Percentiles rank a stretch among this genome's conserved stretches.
Evolutionary conservation across 2,797 vertebrate species (phyloP).

Genomic region (Merluccius polli): DNA sequence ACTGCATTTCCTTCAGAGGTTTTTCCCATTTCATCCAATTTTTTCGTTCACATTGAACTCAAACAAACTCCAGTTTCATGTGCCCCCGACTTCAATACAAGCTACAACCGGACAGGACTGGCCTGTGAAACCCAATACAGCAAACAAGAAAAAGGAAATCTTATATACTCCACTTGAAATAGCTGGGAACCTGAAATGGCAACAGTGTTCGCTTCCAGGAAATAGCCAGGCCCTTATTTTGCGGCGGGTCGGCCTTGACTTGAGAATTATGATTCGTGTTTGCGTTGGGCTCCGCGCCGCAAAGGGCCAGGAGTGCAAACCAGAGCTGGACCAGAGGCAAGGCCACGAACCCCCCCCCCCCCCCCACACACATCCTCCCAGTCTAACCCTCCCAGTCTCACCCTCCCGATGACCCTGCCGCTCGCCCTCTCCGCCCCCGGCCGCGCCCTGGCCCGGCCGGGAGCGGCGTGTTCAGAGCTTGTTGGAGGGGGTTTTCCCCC

Average conservation of each 20-base stretch:
- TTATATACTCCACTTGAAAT: neutral
- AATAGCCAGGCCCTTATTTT: neutral
- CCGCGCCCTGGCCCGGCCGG: conserved; percentile 1
- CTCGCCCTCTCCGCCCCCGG: too few relatives aligned
- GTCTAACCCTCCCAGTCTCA: neutral
- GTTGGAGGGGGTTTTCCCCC: conserved; percentile 65
- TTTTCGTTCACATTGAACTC: neutral
- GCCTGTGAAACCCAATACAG: neutral
- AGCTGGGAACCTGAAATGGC: neutral
- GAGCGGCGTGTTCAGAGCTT: conserved; percentile 55
- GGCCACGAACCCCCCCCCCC: neutral
- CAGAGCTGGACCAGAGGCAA: conserved; percentile 8
- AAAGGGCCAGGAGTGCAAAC: neutral
- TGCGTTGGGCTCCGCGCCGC: neutral
- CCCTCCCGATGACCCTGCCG: neutral
- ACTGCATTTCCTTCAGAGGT: neutral
- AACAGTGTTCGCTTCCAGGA: neutral
- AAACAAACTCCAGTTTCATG: neutral
- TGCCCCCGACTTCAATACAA: neutral
- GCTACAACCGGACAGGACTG: neutral
- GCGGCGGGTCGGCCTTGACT: neutral
- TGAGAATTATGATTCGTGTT: neutral
- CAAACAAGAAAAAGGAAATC: neutral
- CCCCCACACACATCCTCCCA: neutral
- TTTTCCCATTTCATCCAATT: neutral